These are phyloP conservation scores for Rugalucina vietnamica DNA, from an alignment of 2,888 invertebrate genomes.

Conservation along the genomic window DNA sequence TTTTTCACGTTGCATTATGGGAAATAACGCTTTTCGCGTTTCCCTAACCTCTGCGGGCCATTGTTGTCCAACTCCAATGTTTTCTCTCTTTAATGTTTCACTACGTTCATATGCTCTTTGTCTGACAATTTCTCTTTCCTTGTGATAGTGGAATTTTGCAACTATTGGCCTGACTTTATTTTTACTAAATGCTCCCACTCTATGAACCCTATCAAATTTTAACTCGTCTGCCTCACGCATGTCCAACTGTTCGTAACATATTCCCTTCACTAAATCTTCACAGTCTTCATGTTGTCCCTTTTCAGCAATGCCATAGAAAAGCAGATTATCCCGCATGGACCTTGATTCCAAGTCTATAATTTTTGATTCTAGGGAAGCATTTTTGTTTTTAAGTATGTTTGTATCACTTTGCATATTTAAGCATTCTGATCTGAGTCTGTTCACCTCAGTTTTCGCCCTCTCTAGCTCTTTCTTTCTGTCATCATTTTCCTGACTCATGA, in stretches of 20 bases:
- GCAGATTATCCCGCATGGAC: not conserved
- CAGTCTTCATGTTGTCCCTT: not conserved
- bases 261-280: not conserved
- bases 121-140: not conserved
- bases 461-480: not conserved
- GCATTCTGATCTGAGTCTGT: not conserved
- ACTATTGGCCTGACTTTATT: slow-evolving; percentile 4
- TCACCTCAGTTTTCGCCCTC: not conserved
- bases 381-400: not conserved
- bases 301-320: not conserved
- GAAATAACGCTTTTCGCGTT: not conserved
- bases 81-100: not conserved
- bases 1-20: not conserved
- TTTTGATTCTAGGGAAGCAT: not conserved
- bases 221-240: not conserved
- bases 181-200: not conserved
- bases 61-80: not conserved
- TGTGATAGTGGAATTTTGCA: not conserved
- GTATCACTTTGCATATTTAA: not conserved
- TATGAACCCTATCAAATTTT: slow-evolving; percentile 10
- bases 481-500: not conserved
- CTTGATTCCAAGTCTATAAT: not conserved
- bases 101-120: not conserved
- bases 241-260: not conserved
- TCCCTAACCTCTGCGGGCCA: not conserved